Conservation (phyloP, 2,888 invertebrate genomes). For the Cephalotes varians region DNA sequence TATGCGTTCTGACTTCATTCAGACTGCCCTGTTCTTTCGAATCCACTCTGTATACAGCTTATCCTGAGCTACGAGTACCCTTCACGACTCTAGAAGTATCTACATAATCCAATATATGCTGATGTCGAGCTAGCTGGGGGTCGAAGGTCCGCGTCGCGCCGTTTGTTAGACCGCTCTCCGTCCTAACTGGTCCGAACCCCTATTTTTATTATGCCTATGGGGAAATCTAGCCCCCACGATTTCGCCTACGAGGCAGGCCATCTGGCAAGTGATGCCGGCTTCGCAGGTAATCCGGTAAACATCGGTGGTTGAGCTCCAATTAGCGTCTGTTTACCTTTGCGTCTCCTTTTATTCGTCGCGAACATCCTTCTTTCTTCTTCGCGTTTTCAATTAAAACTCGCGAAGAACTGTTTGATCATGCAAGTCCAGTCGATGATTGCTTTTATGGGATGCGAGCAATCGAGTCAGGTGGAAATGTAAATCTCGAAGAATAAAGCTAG, state of each 20-base stretch:
- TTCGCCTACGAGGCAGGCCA: conserved; percentile 69
- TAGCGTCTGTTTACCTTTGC: conserved; percentile 77
- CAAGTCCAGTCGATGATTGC: conserved; percentile 27
- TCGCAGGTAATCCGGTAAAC: conserved; percentile 75
- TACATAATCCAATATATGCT: conserved; percentile 83
- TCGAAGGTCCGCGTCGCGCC: conserved; percentile 77
- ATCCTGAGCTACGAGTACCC: conserved; percentile 67
- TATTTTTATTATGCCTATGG: conserved; percentile 83
- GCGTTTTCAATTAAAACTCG: conserved; percentile 72
- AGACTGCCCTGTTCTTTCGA: conserved; percentile 63
- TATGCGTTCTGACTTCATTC: conserved; percentile 69
- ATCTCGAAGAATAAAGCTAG: conserved; percentile 50
- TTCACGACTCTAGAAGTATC: conserved; percentile 72
- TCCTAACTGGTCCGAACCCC: conserved; percentile 54
- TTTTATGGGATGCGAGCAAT: conserved; percentile 54
- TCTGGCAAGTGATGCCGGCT: conserved; percentile 73
- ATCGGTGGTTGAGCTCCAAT: conserved; percentile 78
- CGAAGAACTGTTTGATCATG: conserved; percentile 53
- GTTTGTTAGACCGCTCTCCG: conserved; percentile 77
- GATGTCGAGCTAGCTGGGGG: conserved; percentile 66
- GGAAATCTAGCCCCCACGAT: conserved; percentile 80
- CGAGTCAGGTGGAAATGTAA: conserved; percentile 61
- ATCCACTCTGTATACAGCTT: conserved; percentile 69
- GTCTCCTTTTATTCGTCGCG: conserved; percentile 64
- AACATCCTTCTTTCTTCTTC: conserved; percentile 60